Evolutionary conservation across 2,888 invertebrate genomes (phyloP).

Genomic region (Caenorhabditis plicata): DNA sequence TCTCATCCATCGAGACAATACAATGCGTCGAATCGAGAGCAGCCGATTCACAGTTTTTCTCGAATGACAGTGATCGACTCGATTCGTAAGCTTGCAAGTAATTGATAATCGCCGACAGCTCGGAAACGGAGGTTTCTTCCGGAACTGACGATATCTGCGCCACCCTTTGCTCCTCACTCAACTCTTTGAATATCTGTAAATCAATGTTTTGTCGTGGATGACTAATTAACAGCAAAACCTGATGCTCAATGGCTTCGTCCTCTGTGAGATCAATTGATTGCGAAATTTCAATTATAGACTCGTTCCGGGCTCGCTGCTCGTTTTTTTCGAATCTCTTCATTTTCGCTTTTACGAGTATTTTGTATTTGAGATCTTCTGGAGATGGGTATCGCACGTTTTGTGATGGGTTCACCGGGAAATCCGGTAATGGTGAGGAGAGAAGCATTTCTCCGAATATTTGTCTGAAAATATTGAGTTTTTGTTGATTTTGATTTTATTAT

Average conservation of each 20-base stretch:
- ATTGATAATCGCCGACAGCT: constrained; percentile 54
- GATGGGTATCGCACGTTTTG: constrained; percentile 47
- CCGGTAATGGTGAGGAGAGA: constrained; percentile 41
- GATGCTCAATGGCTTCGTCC: constrained; percentile 23
- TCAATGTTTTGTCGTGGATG: too few species aligned
- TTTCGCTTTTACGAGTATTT: constrained; percentile 58
- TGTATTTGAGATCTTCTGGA: constrained; percentile 44
- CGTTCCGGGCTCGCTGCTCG: constrained; percentile 17
- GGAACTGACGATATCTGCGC: constrained; percentile 24
- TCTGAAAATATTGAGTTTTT: too few species aligned
- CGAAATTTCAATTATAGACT: constrained; percentile 15
- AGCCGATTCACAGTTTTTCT: constrained; percentile 16
- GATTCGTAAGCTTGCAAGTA: constrained; percentile 52
- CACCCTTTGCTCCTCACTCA: constrained; percentile 31
- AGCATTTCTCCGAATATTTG: constrained; percentile 54
- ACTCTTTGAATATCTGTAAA: constrained; percentile 11
- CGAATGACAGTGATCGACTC: constrained; percentile 8
- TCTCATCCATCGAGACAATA: constrained; percentile 34
- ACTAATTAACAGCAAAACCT: neutral
- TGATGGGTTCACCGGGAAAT: constrained; percentile 46
- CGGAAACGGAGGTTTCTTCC: constrained; percentile 38
- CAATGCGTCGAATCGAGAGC: constrained; percentile 8
- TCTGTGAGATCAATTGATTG: constrained; percentile 23
- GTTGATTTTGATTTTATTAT: too few species aligned
- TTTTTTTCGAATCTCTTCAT: constrained; percentile 28